phyloP scores from a whole-genome alignment of 2,888 invertebrate species.

The Caenorhabditis sp. region DNA sequence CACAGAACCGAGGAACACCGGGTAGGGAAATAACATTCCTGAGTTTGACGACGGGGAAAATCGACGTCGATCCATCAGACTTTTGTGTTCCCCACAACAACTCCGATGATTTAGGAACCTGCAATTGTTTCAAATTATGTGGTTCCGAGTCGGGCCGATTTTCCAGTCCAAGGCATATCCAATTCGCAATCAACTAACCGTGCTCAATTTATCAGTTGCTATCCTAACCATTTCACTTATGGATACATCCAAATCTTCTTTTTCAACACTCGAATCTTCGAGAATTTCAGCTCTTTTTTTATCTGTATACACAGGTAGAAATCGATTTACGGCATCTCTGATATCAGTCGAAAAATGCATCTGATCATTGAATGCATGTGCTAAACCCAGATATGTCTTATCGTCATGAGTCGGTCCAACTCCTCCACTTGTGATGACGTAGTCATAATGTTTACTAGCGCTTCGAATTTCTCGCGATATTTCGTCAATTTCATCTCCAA shows the following conservation, averaged over 20 bases:
- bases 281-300: slow-evolving; percentile 13
- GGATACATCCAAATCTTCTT: slow-evolving; percentile 7
- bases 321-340: slow-evolving; percentile 71
- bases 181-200: slow-evolving; percentile 14
- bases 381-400: slow-evolving; percentile 79
- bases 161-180: too few species aligned
- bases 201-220: slow-evolving; percentile 34
- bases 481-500: slow-evolving; percentile 77
- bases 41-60: slow-evolving; percentile 71
- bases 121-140: slow-evolving; percentile 11
- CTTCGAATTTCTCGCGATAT: slow-evolving; percentile 77
- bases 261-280: not conserved
- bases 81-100: slow-evolving; percentile 73
- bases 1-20: slow-evolving; percentile 77
- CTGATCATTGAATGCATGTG: slow-evolving; percentile 73
- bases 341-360: slow-evolving; percentile 72
- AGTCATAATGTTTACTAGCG: slow-evolving; percentile 32
- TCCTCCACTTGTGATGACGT: slow-evolving; percentile 81
- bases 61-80: slow-evolving; percentile 72
- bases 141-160: too few species aligned
- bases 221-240: slow-evolving; percentile 18
- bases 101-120: slow-evolving; percentile 73
- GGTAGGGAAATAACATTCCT: slow-evolving; percentile 80
- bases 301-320: slow-evolving; percentile 37
- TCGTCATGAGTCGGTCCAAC: slow-evolving; percentile 84